phyloP scores from a whole-genome alignment of 2,888 invertebrate species.

The Hofmannophila pseudospretella region DNA sequence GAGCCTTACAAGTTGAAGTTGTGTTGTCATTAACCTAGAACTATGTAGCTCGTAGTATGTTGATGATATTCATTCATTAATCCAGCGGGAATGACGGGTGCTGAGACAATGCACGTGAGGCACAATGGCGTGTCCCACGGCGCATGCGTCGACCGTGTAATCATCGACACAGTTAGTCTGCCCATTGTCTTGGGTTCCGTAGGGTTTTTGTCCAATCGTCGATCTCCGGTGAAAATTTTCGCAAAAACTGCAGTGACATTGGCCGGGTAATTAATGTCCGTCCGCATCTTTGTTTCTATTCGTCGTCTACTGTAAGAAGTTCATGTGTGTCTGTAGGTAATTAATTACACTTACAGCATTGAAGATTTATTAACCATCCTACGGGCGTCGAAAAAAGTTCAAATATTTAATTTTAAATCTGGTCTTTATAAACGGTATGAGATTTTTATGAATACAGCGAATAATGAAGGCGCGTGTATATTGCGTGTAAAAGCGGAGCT shows the following conservation, averaged over 20 bases:
- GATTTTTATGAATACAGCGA: conserved; percentile 19
- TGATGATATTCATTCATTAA: conserved; percentile 15
- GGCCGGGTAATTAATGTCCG: conserved; percentile 8
- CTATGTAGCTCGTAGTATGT: conserved; percentile 11
- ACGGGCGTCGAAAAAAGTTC: neutral
- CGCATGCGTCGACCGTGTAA: conserved; percentile 25
- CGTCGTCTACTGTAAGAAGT: neutral
- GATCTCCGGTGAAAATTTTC: conserved; percentile 50
- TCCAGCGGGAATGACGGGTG: conserved; percentile 10
- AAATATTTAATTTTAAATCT: conserved; percentile 16
- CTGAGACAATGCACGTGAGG: conserved; percentile 21
- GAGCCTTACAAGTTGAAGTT: conserved; percentile 5
- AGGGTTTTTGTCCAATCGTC: conserved; percentile 50
- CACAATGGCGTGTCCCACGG: conserved; percentile 26
- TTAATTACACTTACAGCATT: neutral
- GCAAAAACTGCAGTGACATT: conserved; percentile 32
- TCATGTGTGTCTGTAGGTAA: neutral
- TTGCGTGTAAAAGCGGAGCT: conserved; percentile 18
- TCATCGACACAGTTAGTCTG: conserved; percentile 38
- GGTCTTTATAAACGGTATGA: conserved; percentile 16
- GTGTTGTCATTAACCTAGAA: conserved; percentile 16
- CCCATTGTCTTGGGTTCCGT: conserved; percentile 39
- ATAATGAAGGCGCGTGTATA: conserved; percentile 21
- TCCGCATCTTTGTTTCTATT: conserved; percentile 2
- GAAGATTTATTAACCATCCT: neutral